Base-by-base conservation (phyloP, 1,140 invertebrate species). In the Xylocopa sonorina region DNA sequence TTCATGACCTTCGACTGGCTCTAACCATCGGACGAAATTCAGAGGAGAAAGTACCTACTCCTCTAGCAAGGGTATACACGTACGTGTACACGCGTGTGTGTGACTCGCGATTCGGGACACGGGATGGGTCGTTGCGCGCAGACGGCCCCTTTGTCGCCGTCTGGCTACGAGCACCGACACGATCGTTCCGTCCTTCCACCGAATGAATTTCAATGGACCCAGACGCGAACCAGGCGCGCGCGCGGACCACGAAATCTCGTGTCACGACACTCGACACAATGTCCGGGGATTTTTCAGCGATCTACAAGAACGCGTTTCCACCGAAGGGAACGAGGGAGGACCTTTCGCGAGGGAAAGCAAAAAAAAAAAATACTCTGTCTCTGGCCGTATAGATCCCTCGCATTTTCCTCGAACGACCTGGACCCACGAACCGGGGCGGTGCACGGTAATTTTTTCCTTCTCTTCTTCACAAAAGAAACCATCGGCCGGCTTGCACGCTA, bases 361-460 rank as follows among this genome's bases (percentile, higher is more conserved):
- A n/a, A 16, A 38, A 38, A 43, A 38, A 29, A 46, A 48, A 24
- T n/a, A n/a, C n/a, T n/a, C n/a, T n/a, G n/a, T n/a, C n/a, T n/a
- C n/a, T n/a, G n/a, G n/a, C n/a, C n/a, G n/a, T n/a, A n/a, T n/a
- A n/a, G n/a, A n/a, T 7, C 27, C 4, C 12, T 66, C 46, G 7
- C n/a, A 60, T 21, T 76, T 68, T 57, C 38, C 14, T n/a, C 1
- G 24, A 27, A 58, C 29, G 32, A 18, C 3, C 16, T 24, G 14
- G 27, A 38, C 41, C 12, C n/a, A 24, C 29, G 67, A 43, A 46
- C 50, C 1, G n/a, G n/a, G 41, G 16, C 29, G 24, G 71, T 57
- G 29, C 41, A 57, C n/a, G 32, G 51, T 51, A 62, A 83, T 62
- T 72, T 80, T 76, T 84, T n/a, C n/a, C n/a, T n/a, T n/a, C n/a